Conservation (phyloP, 2,888 invertebrate species). For the Synergus itoensis region DNA sequence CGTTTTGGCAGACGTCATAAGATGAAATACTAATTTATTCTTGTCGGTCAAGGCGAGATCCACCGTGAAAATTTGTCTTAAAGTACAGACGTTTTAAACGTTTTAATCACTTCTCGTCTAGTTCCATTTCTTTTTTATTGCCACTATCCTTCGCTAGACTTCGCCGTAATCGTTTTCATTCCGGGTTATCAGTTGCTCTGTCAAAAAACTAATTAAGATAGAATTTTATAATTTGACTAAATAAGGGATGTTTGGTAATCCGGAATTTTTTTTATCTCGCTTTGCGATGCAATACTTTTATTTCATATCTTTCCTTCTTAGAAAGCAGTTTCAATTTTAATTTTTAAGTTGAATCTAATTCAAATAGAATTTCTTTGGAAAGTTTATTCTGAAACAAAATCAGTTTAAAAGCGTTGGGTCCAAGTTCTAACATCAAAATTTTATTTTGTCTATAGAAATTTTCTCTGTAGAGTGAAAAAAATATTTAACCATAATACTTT, state of each 20-base stretch:
- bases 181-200: slow-evolving; percentile 18
- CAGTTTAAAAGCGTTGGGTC: too few relatives aligned
- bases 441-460: too few relatives aligned
- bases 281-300: slow-evolving; percentile 26
- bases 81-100: slow-evolving; percentile 7
- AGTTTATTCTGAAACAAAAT: too few relatives aligned
- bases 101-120: slow-evolving; percentile 3
- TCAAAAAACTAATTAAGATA: neutral
- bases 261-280: slow-evolving; percentile 26
- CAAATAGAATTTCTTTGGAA: neutral
- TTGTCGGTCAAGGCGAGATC: too few relatives aligned
- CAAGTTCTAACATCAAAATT: too few relatives aligned
- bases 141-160: neutral
- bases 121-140: neutral
- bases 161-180: slow-evolving; percentile 6
- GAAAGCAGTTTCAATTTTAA: neutral
- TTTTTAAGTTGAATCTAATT: neutral
- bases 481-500: too few relatives aligned
- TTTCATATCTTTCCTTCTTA: slow-evolving; percentile 18
- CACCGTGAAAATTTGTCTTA: neutral
- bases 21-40: too few relatives aligned
- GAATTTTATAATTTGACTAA: neutral
- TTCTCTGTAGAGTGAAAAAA: too few relatives aligned
- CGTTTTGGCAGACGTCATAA: too few relatives aligned
- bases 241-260: neutral